Evolutionary conservation across 2,797 vertebrate species (phyloP).

Genomic region (Pygocentrus nattereri): DNA sequence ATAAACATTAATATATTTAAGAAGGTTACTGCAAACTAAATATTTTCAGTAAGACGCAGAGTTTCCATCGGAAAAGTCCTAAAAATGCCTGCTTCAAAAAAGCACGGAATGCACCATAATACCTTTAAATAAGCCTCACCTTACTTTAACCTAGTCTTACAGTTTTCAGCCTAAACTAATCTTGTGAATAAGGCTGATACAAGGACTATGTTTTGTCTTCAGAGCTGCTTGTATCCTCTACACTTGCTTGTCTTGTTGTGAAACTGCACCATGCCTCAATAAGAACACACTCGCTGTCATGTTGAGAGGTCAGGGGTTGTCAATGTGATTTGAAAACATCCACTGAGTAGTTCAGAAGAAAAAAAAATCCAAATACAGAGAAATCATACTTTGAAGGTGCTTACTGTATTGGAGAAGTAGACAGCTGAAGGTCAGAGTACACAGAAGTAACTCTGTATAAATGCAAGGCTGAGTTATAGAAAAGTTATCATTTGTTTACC

Average conservation of each 20-base stretch:
- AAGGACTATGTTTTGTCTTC: not conserved
- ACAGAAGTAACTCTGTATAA: not conserved
- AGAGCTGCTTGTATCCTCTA: not conserved
- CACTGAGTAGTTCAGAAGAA: not conserved
- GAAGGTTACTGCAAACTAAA: conserved; percentile 10
- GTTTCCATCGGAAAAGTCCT: not conserved
- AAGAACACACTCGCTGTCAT: not conserved
- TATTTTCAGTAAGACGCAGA: conserved; percentile 22
- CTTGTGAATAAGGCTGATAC: not conserved
- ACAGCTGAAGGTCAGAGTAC: not conserved
- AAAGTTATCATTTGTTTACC: too few species aligned
- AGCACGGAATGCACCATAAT: not conserved
- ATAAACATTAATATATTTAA: conserved; percentile 41
- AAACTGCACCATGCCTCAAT: not conserved
- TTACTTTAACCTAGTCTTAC: not conserved
- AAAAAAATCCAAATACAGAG: not conserved
- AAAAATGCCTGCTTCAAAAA: not conserved
- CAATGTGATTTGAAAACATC: not conserved
- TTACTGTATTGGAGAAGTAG: not conserved
- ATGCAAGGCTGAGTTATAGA: not conserved
- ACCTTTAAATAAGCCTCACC: not conserved
- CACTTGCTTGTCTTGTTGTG: not conserved
- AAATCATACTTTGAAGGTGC: not conserved
- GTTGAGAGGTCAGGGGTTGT: not conserved
- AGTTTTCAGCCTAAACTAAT: not conserved